A percentile compares a stretch with the other conserved stretches of the same genome.
Conservation (phyloP, 1,140 invertebrate species). For the Thaumetopoea pityocampa region DNA sequence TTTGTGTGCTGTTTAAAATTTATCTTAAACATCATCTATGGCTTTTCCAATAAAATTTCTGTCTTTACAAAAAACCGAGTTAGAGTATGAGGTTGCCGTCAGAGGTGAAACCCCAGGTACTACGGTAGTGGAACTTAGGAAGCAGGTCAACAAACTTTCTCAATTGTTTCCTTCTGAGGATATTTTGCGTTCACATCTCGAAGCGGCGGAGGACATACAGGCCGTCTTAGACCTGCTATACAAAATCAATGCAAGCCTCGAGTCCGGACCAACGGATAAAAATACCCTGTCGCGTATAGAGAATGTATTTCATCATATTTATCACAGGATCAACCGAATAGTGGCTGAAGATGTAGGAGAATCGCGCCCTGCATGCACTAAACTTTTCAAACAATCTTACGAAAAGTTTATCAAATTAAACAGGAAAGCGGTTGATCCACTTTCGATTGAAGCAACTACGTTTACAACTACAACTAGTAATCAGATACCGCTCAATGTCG, state of each 20-base stretch:
- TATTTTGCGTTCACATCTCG: constrained; percentile 23
- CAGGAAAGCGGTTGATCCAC: neutral
- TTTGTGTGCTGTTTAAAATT: too few relatives aligned
- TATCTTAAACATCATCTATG: too few relatives aligned
- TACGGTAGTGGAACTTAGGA: constrained; percentile 24
- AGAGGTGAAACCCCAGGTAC: constrained; percentile 21
- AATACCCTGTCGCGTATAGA: constrained; percentile 15
- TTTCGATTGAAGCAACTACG: neutral
- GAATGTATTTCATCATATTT: constrained; percentile 26
- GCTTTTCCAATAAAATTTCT: too few relatives aligned
- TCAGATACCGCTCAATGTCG: constrained; percentile 14
- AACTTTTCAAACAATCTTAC: neutral
- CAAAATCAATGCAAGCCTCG: constrained; percentile 1
- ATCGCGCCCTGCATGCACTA: neutral
- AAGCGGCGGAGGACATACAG: constrained; percentile 16
- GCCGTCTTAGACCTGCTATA: neutral
- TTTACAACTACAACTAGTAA: neutral
- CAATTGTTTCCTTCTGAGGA: constrained; percentile 20
- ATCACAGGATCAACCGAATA: constrained; percentile 25
- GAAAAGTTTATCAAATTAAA: neutral
- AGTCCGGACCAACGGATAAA: constrained; percentile 14
- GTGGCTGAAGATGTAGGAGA: neutral
- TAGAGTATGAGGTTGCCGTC: constrained; percentile 28
- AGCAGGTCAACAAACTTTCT: constrained; percentile 25
- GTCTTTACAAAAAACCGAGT: too few relatives aligned